These are phyloP conservation scores for Rostratula benghalensis DNA, from an alignment of 2,113 vertebrate species.

Conservation along the genomic window DNA sequence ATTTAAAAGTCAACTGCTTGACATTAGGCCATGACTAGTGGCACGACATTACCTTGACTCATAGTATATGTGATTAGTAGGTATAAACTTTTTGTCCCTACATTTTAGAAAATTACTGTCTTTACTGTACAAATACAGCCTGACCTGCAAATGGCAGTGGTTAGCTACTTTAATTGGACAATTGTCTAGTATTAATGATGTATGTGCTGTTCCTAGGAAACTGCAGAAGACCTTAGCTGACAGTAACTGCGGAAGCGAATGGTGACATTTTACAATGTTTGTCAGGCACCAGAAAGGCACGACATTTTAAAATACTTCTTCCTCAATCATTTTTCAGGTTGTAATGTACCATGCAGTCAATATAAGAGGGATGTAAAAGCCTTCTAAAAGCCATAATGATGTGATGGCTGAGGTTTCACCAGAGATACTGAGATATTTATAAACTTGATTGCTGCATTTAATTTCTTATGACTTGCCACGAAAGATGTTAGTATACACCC, in stretches of 20 bases:
- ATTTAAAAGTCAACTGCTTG: background rate
- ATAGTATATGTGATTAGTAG: background rate
- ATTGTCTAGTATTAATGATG: background rate
- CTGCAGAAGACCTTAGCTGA: background rate
- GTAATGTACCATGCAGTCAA: background rate
- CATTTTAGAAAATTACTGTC: background rate
- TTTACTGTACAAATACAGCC: background rate
- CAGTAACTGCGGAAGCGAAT: background rate
- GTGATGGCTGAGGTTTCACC: background rate
- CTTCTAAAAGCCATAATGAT: background rate
- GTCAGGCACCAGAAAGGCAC: background rate
- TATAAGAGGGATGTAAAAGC: background rate
- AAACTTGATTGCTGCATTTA: background rate
- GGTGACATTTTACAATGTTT: background rate
- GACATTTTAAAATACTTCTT: background rate
- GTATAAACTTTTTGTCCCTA: background rate
- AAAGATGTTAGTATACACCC: background rate
- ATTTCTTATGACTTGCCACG: background rate
- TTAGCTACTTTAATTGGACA: slow-evolving; percentile 18
- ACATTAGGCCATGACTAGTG: background rate
- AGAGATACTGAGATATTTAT: background rate
- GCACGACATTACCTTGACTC: background rate
- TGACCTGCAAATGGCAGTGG: slow-evolving; percentile 1
- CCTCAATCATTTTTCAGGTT: background rate
- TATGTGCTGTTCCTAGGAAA: background rate